Base-by-base conservation (phyloP, 2,113 vertebrate genomes). In the Dipodomys spectabilis region DNA sequence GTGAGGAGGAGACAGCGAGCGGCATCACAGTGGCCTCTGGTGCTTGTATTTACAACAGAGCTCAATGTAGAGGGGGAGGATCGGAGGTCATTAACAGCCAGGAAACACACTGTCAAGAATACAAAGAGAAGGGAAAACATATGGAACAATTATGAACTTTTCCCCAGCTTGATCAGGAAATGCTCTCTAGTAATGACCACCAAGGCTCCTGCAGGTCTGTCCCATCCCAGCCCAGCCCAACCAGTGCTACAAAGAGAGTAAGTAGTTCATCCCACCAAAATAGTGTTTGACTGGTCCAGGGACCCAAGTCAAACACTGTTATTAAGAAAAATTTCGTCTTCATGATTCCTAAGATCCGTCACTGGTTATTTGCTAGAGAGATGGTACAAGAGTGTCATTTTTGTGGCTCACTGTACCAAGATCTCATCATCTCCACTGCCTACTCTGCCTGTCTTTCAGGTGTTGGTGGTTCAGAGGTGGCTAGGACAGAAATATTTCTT, bases 21-120 rank as follows among this genome's bases (percentile, higher is more conserved):
- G 97, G 98, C 97, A 96, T 98, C 98, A 98, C 98, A 98, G 98
- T 98, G 98, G 97, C 98, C 97, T 98, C 98, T 98, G 98, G 98
- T 98, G 97, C 95, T 95, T 96, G 97, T 98, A 98, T 98, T 98
- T 98, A 98, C 98, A 98, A 98, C 82, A 94, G 95, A 97, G 97
- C 91, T 97, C 94, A 85, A 97, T 96, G 98, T 94, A 97, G 97
- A 95, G 95, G 94, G 74, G 74, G 23, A 79, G 62, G 35, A 6
- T 39, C 15, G 45, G 94, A 88, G 97, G 97, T 91, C 97, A 98
- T 97, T 98, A 98, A 98, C 98, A 98, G 95, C 98, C 97, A 97
- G 98, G 98, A 97, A 98, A 98, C 95, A 98, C 98, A 74, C 98
- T 98, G 95, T 77, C 44, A 91, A 88, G 65, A 80, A 35, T 67